phyloP scores from a whole-genome alignment of 2,797 vertebrate species.

The Brachyalestes nurse region DNA sequence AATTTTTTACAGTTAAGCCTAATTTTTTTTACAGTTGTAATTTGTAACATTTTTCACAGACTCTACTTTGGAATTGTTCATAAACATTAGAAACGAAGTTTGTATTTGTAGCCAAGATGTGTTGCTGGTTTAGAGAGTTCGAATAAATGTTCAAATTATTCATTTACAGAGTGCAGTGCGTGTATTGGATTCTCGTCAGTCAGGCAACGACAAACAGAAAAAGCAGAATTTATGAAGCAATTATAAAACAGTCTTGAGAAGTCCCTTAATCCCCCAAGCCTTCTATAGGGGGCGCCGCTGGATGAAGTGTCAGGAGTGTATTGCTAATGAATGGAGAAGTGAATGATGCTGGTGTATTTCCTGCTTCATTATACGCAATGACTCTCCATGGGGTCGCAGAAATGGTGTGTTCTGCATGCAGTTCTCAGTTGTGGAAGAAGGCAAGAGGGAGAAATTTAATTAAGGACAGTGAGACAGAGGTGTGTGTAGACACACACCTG shows the following conservation, averaged over 20 bases:
- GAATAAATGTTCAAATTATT: neutral
- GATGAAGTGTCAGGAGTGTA: neutral
- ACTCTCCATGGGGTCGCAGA: slow-evolving; percentile 2
- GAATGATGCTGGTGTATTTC: neutral
- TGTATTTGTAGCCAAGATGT: too few relatives aligned
- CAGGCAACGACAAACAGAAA: neutral
- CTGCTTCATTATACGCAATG: slow-evolving; percentile 21
- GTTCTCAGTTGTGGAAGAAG: neutral
- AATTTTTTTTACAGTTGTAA: too few relatives aligned
- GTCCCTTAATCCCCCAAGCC: neutral
- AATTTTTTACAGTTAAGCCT: too few relatives aligned
- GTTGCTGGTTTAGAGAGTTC: too few relatives aligned
- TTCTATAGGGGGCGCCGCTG: slow-evolving; percentile 3
- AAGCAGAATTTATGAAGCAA: neutral
- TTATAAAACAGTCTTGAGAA: neutral
- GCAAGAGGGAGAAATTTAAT: neutral
- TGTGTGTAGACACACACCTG: slow-evolving; percentile 1
- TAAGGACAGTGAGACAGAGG: neutral
- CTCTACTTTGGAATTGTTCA: too few relatives aligned
- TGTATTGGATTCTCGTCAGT: neutral
- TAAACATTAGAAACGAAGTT: too few relatives aligned
- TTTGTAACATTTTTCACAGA: too few relatives aligned
- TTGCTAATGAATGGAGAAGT: slow-evolving; percentile 2
- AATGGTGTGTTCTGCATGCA: slow-evolving; percentile 4
- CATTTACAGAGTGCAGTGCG: neutral